Percentiles rank a stretch among this genome's conserved stretches.
phyloP scores from a whole-genome alignment of 2,888 invertebrate species.

The Cephus sareptanus region DNA sequence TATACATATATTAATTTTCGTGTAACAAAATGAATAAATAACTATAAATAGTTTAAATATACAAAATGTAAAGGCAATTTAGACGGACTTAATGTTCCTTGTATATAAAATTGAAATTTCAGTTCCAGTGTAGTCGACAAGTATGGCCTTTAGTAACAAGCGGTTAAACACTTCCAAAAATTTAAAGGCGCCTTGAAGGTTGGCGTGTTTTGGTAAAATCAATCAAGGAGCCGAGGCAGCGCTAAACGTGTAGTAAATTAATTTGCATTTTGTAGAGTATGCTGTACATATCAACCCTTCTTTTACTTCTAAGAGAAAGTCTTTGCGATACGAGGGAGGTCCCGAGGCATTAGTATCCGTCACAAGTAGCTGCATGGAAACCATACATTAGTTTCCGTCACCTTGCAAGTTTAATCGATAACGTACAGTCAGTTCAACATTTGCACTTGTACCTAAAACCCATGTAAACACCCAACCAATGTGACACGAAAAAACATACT shows the following conservation, averaged over 20 bases:
- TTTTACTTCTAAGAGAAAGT: not conserved
- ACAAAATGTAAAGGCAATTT: not conserved
- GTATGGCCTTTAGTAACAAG: not conserved
- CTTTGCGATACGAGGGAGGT: constrained; percentile 18
- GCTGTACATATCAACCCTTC: constrained; percentile 1
- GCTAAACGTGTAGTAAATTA: constrained; percentile 25
- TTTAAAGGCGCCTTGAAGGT: not conserved
- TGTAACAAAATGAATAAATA: not conserved
- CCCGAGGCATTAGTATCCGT: constrained; percentile 32
- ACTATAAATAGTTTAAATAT: not conserved
- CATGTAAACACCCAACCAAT: not conserved
- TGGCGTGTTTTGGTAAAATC: constrained; percentile 32
- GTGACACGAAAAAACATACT: not conserved
- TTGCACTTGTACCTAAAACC: not conserved
- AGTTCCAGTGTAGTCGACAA: not conserved
- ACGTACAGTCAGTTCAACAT: not conserved
- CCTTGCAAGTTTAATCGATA: constrained; percentile 24
- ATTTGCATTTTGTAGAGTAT: constrained; percentile 32
- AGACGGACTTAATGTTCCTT: not conserved
- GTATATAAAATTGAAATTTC: not conserved
- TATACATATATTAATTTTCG: not conserved
- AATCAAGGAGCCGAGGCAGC: constrained; percentile 31
- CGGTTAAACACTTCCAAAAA: not conserved
- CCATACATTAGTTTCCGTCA: constrained; percentile 32
- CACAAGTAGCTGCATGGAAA: constrained; percentile 28